Conservation (phyloP, 1,140 invertebrate species). For the Coelopa frigida region DNA sequence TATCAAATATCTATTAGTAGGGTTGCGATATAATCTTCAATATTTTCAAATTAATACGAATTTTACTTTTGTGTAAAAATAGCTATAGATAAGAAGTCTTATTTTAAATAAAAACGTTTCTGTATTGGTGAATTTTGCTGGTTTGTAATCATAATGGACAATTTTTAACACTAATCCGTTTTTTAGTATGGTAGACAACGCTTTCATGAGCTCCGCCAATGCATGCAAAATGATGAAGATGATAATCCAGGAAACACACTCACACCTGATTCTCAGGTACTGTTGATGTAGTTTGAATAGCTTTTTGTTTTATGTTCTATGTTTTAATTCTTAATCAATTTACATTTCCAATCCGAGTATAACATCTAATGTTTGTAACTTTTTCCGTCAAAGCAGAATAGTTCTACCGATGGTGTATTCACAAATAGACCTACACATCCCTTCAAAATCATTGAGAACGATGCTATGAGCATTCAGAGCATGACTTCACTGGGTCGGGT, state of each 20-base stretch:
- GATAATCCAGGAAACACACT: slow-evolving; percentile 56
- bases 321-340: slow-evolving; percentile 3
- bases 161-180: too few species aligned
- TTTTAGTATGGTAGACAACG: slow-evolving; percentile 61
- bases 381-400: slow-evolving; percentile 30
- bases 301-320: slow-evolving; percentile 1
- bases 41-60: too few species aligned
- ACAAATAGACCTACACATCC: slow-evolving; percentile 56
- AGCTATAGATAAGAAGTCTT: too few species aligned
- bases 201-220: slow-evolving; percentile 74
- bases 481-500: slow-evolving; percentile 76
- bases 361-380: too few species aligned
- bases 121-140: too few species aligned
- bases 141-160: too few species aligned
- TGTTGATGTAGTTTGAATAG: slow-evolving; percentile 28
- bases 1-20: too few species aligned
- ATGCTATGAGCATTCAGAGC: slow-evolving; percentile 77
- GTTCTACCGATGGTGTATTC: slow-evolving; percentile 53
- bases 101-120: too few species aligned
- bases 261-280: slow-evolving; percentile 72
- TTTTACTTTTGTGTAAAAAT: too few species aligned
- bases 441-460: slow-evolving; percentile 74
- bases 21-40: too few species aligned
- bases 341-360: not conserved
- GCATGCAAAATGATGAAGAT: slow-evolving; percentile 78